Evolutionary conservation across 2,888 invertebrate genomes (phyloP), one percentile per base, ranked within the genome.

Genomic region (Rhamnusium bicolor): DNA sequence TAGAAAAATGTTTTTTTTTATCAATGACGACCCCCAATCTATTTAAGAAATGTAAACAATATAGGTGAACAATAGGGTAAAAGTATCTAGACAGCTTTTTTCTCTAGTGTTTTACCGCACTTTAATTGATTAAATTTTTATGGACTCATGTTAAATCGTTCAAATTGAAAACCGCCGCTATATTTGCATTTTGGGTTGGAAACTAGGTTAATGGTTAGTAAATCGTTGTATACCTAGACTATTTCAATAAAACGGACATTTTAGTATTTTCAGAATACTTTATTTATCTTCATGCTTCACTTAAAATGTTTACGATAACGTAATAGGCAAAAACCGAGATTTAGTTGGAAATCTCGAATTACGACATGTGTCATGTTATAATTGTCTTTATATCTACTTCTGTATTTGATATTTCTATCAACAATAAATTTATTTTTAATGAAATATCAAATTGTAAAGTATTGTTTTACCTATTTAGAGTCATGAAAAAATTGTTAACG

Each of bases 121-220:
- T 75, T 73, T 68, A 75, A 73, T 73, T 75, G 75, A 75, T 74
- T 76, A 73, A 60, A 75, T 71, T 78, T 74, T 76, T 71, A 71
- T 76, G 53, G 73, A 56, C 69, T 61, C 69, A 8, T 69, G 70
- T 74, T 72, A 69, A 76, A 73, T 54, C 56, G 73, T 71, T 72
- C 24, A 71, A 74, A 75, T 72, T 74, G 74, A 68, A 79, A 79
- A 69, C 70, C 74, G 71, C 62, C 58, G 73, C 21, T 65, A 56
- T 71, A 76, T 76, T 76, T 76, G 72, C 76, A 76, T 76, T 76
- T 73, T 62, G 63, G 67, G 76, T 58, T 68, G 47, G 76, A 69
- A 76, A 72, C 60, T 76, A 62, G 76, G 76, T 74, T 74, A 76
- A 76, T 76, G 76, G 74, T 72, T 74, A 74, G 72, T 74, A 63